Base-by-base conservation (phyloP, 2,113 vertebrate genomes). In the Vulpes lagopus region DNA sequence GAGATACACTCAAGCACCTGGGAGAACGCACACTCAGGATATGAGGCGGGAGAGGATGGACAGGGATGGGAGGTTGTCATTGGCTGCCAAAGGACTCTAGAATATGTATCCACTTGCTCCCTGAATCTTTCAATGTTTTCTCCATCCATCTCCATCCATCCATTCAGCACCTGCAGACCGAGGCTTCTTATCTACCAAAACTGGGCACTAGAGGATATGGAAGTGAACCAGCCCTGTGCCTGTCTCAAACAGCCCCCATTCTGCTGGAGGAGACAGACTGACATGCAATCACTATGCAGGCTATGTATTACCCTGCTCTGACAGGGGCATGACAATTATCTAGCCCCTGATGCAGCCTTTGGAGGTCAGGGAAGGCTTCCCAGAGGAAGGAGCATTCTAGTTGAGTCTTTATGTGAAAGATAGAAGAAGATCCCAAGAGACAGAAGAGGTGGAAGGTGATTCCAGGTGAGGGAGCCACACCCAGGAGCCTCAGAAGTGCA, bases 1-100 rank as follows among this genome's bases (percentile, higher is more conserved):
- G 88, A 96, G 91, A 80, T 35, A 35, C 80, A 59, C 62, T 76
- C 60, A 0, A 9, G 92, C 97, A 98, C 97, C 98, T 97, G 97
- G 96, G 86, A 57, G 78, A 65, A 87, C 80, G 74, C 88, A 43
- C 67, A 62, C 38, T 78, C 82, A 64, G 82, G 92, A 74, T 74
- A 16, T 38, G 65, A 43, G 80, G 69, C 8, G 1, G 82, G 76
- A 55, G 53, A 22, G n/a, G 69, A 69, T 65, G 95, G 84, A 3
- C 86, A 67, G 51, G 95, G 96, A 90, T 43, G 35, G 1, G 89
- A n/a, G 93, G 69, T 16, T 57, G 88, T 49, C 1, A 73, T 8
- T 32, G 71, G 76, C 60, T 65, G 79, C 23, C 8, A 0, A 4
- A 10, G 92, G n/a, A 22, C 74, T 64, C 23, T 27, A 2, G 85